phyloP scores from a whole-genome alignment of 2,113 vertebrate genomes.

The Scalopus aquaticus region DNA sequence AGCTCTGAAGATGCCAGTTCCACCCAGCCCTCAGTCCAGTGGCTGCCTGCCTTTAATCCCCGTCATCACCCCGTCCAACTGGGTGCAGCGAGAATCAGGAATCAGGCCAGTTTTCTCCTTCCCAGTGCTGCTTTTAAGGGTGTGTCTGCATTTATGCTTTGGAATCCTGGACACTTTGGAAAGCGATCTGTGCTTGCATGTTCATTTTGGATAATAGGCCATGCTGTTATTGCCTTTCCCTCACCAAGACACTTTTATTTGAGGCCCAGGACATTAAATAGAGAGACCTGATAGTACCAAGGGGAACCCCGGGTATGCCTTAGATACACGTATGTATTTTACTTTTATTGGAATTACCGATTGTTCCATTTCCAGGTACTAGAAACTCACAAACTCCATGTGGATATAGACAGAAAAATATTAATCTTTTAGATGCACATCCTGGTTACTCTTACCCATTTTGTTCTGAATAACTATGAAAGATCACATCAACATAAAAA shows the following conservation, averaged over 20 bases:
- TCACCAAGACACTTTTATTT: neutral
- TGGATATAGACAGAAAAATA: neutral
- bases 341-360: neutral
- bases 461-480: neutral
- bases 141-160: constrained; percentile 32
- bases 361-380: neutral
- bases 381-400: neutral
- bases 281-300: neutral
- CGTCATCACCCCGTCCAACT: neutral
- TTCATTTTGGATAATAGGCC: constrained; percentile 27
- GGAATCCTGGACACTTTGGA: constrained; percentile 49
- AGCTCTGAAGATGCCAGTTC: constrained; percentile 50
- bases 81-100: constrained; percentile 45
- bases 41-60: constrained; percentile 43
- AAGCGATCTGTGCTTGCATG: constrained; percentile 8
- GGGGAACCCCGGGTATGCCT: neutral
- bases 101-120: constrained; percentile 55
- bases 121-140: constrained; percentile 11
- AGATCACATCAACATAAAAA: neutral
- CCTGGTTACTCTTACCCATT: neutral
- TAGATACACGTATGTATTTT: neutral
- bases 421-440: neutral
- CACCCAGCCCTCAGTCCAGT: neutral
- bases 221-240: neutral
- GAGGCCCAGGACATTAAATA: neutral